Conservation (phyloP, 2,888 invertebrate genomes). For the Desoria tigrina region DNA sequence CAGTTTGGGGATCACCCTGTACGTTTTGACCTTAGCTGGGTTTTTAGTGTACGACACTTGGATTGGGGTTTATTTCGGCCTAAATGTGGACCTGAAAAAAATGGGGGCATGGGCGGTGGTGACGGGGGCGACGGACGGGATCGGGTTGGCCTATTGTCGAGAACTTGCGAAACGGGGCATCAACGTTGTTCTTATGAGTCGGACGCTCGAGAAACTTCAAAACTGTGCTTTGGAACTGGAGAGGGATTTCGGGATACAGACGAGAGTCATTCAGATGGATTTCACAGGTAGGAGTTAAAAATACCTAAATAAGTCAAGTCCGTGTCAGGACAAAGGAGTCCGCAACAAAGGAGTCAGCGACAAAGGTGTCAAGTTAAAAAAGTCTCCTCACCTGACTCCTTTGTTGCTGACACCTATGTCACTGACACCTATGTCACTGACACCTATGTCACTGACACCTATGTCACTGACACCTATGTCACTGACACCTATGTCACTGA, state of each 20-base stretch:
- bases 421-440: too few species aligned
- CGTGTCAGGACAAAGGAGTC: too few species aligned
- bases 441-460: too few species aligned
- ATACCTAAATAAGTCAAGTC: too few species aligned
- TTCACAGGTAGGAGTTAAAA: too few species aligned
- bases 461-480: too few species aligned
- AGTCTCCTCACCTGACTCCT: too few species aligned
- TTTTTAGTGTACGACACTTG: constrained; percentile 20
- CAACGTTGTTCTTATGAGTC: constrained; percentile 78
- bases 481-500: too few species aligned
- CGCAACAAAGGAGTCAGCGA: too few species aligned
- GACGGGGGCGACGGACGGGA: constrained; percentile 86
- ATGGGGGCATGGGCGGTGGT: constrained; percentile 67
- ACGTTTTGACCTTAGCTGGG: not conserved
- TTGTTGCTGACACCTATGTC: too few species aligned
- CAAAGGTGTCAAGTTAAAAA: too few species aligned
- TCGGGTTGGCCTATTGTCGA: constrained; percentile 80
- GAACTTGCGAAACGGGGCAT: constrained; percentile 76
- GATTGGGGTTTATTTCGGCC: constrained; percentile 17
- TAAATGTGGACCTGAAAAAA: constrained; percentile 36
- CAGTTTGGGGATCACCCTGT: not conserved
- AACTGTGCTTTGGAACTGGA: constrained; percentile 71
- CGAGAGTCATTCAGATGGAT: constrained; percentile 76
- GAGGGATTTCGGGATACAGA: constrained; percentile 64
- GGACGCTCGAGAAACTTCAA: constrained; percentile 72